Evolutionary conservation across 2,113 vertebrate genomes (phyloP), one percentile per base, ranked within the genome.

Genomic region (Calidris pugnax): DNA sequence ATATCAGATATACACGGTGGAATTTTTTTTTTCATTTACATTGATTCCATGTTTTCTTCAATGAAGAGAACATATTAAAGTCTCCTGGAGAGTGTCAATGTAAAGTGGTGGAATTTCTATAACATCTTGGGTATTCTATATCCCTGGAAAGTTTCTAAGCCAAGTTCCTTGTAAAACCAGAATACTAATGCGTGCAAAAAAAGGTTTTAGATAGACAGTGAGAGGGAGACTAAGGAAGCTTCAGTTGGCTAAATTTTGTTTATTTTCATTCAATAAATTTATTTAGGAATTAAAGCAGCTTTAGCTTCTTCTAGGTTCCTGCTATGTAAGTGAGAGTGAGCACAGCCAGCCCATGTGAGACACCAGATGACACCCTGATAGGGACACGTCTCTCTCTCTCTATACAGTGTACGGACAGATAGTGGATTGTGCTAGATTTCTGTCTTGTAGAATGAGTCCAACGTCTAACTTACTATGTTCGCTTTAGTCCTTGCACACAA

Each of bases 351-450:
- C 50, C 6, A n/a, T 30, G 3, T 66, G 39, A 69, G 32, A 60
- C 27, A 33, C 27, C 17, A 32, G 22, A 14, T 47, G 18, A 17
- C 20, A 53, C 13, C n/a, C 18, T n/a, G 12, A 7, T 20, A 75
- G 8, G 4, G 35, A 57, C 26, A 32, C 0, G 0, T 35, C 12
- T 66, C 3, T 0, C 20, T 35, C 2, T 0, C 14, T 41, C 21
- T 85, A 6, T 4, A 26, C 2, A 27, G 20, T n/a, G 4, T 14
- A 20, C 28, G 30, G 28, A 26, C 13, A 67, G 14, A n/a, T 55
- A 63, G 3, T 39, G 24, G 5, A 45, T 74, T 26, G 1, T 85
- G 26, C 48, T 50, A 4, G 41, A 22, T 56, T 92, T 87, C 33
- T 24, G 6, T 32, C 24, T 21, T 84, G n/a, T 50, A 76, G 9